A percentile compares a stretch with the other conserved stretches of the same genome.
Conservation (phyloP, 2,797 vertebrate species). For the Zenarchopterus dispar region DNA sequence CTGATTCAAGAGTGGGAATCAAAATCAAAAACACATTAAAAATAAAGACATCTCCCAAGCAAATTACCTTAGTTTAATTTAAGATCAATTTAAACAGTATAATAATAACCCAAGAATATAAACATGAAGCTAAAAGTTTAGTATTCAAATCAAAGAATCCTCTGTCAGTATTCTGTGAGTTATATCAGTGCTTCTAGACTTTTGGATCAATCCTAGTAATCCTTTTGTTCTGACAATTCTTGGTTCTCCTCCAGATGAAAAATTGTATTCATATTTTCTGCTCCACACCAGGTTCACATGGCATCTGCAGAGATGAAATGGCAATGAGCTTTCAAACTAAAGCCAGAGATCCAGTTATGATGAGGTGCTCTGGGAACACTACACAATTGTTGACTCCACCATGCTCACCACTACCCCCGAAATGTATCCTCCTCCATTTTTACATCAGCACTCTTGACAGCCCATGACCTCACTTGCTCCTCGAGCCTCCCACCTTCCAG, state of each 20-base stretch:
- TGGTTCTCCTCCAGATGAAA: background rate
- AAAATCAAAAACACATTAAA: too few species aligned
- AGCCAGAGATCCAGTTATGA: conserved; percentile 5
- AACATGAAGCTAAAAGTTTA: too few species aligned
- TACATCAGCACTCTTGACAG: conserved; percentile 48
- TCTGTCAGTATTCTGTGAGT: too few species aligned
- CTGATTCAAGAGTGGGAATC: too few species aligned
- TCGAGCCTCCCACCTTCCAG: conserved; percentile 48
- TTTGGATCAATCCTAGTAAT: too few species aligned
- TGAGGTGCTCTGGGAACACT: conserved; percentile 18
- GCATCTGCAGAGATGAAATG: background rate
- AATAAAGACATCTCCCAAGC: too few species aligned
- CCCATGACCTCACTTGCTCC: conserved; percentile 57
- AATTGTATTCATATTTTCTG: background rate
- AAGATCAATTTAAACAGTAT: too few species aligned
- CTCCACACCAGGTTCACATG: background rate
- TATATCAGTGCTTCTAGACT: too few species aligned
- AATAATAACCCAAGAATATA: too few species aligned
- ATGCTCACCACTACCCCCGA: conserved; percentile 9
- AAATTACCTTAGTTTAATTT: too few species aligned
- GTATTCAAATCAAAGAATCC: too few species aligned
- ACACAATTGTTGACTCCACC: conserved; percentile 18
- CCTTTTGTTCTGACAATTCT: background rate
- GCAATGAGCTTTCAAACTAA: conserved; percentile 9
- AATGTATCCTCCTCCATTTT: conserved; percentile 29